Base-by-base conservation (phyloP, 2,113 vertebrate genomes). In the Lophochroa leadbeateri region DNA sequence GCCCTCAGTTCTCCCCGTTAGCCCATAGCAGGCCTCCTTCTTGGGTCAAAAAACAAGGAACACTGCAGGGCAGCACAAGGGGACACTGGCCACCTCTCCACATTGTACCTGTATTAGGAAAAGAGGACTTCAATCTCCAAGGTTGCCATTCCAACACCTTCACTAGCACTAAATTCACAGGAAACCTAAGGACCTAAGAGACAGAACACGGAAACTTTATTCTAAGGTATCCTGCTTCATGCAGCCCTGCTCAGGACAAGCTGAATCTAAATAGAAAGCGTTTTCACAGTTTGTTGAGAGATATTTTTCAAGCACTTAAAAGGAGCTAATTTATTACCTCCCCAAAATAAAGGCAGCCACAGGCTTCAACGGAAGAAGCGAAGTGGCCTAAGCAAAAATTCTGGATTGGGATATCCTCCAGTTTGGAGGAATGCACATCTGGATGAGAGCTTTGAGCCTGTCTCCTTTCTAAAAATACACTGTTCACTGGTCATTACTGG, bases 161-260 rank as follows among this genome's bases (percentile, higher is more conserved):
- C 88, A 95, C 96, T 96, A 97, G 95, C 90, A 95, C 94, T 97
- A 95, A 93, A 96, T 95, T 94, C 96, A 94, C 93, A 92, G 94
- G 96, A 96, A 93, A 82, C 93, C 93, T 96, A 96, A 95, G 72
- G 92, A 96, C 92, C 71, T 43, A 64, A 93, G 92, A 96, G 86
- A 97, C 93, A 96, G 93, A 97, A 96, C 85, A 95, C 0, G 92
- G 94, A 97, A 86, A 95, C 82, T 94, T 88, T 19, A 88, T 83
- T 93, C 96, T 94, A 96, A 82, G 80, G 76, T 52, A 78, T 65
- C 74, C 69, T 81, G 58, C 78, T 91, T 71, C 58, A 50, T 90
- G 80, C 90, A 94, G 88, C 80, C 74, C 90, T 57, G 37, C 79
- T 86, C 75, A 61, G 67, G 79, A 94, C 85, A 86, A 86, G 55